Evolutionary conservation across 2,888 invertebrate genomes (phyloP).

Genomic region (Drosophila monieri): DNA sequence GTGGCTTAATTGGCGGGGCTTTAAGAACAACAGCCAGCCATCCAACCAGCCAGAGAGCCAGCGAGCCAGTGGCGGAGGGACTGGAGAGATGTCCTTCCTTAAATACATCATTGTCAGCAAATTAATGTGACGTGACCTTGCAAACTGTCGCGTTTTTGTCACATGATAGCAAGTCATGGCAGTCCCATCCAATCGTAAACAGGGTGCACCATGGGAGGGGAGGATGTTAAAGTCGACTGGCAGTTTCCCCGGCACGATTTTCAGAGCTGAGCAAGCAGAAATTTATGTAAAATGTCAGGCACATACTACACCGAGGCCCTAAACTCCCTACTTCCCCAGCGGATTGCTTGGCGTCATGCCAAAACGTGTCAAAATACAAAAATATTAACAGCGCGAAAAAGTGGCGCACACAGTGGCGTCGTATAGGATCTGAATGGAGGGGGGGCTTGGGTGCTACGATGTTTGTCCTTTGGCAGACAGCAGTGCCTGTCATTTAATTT

Average conservation of each 20-base stretch:
- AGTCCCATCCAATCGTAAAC: constrained; percentile 2
- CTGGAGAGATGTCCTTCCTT: constrained; percentile 3
- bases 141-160: constrained; percentile 77
- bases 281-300: constrained; percentile 75
- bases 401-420: constrained; percentile 31
- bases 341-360: constrained; percentile 55
- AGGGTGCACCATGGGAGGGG: neutral
- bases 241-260: constrained; percentile 58
- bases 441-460: constrained; percentile 26
- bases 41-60: neutral
- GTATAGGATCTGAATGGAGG: neutral
- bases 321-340: constrained; percentile 7
- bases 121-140: constrained; percentile 81
- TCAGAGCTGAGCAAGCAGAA: constrained; percentile 63
- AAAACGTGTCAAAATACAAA: constrained; percentile 79
- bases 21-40: constrained; percentile 53
- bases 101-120: constrained; percentile 80
- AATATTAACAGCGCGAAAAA: constrained; percentile 74
- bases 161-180: constrained; percentile 66
- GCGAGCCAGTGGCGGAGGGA: neutral
- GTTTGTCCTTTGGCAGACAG: constrained; percentile 48
- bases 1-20: constrained; percentile 63
- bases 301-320: constrained; percentile 28
- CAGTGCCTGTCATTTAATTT: constrained; percentile 15
- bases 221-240: constrained; percentile 12